Evolutionary conservation across 2,797 vertebrate genomes (phyloP), one percentile per base, ranked within the genome.

Genomic region (Amblyopsis hoosieri): DNA sequence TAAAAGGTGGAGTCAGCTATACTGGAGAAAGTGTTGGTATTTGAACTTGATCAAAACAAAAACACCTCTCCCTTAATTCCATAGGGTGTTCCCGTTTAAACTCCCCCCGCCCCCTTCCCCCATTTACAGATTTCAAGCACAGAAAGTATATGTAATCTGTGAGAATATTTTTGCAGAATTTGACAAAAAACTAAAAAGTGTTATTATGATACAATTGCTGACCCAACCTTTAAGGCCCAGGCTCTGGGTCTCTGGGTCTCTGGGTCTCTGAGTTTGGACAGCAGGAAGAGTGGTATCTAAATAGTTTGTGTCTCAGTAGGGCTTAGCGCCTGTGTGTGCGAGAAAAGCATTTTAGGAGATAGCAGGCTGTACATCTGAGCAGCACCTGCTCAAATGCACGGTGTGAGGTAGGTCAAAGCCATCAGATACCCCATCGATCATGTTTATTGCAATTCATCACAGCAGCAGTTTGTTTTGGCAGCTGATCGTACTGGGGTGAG

Each of bases 381-480:
- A 84, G 83, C 90, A 93, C 91, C 91, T 92, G 92, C 87, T 89
- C 79, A 76, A 78, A 68, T 37, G 51, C 80, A 74, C 82, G 87
- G 87, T 89, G 90, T 88, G 89, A 90, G 91, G 90, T 92, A 90
- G 91, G 90, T 92, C 90, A 92, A 77, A 83, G 60, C 69, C 64
- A 63, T 73, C 78, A 74, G 80, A 90, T 87, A 85, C 82, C 81
- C 84, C 81, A 88, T 91, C 83, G 74, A 87, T 92, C 90, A 91
- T 86, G 87, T 91, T 92, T 92, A 90, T 90, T 84, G 83, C 78
- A 29, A 76, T 87, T 84, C 83, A 87, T 90, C 88, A 74, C 85
- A 82, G 87, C 65, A 42, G 68, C 84, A 64, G 80, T 89, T 90
- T 93, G 88, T 92, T 91, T 92, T 92, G 91, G 88, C 91, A 92